phyloP scores from a whole-genome alignment of 92 coral and sea anemone species.

The Montipora capitata region DNA sequence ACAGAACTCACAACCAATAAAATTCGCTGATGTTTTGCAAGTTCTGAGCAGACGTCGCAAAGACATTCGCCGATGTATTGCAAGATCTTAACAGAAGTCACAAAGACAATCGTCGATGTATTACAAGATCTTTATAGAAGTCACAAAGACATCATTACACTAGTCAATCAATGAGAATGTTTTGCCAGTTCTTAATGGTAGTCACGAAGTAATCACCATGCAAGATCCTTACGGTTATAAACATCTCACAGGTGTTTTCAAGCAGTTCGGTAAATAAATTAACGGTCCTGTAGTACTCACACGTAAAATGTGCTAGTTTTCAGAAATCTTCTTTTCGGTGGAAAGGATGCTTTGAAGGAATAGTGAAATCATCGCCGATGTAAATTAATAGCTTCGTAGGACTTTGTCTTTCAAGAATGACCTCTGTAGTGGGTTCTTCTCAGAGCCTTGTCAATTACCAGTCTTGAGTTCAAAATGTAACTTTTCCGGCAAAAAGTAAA shows the following conservation, averaged over 20 bases:
- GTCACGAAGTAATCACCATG: background rate
- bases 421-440: slow-evolving; percentile 21
- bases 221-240: background rate
- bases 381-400: too few relatives aligned
- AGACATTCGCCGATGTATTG: background rate
- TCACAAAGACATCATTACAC: slow-evolving; percentile 20
- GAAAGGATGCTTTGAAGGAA: too few relatives aligned
- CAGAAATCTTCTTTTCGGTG: too few relatives aligned
- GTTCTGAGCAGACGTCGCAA: too few relatives aligned
- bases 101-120: slow-evolving; percentile 8
- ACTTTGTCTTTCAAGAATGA: too few relatives aligned
- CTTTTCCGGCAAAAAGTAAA: background rate
- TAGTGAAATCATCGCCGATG: too few relatives aligned
- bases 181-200: background rate
- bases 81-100: slow-evolving; percentile 7
- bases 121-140: slow-evolving; percentile 22
- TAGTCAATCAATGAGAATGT: background rate
- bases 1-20: background rate
- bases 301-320: background rate
- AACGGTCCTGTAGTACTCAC: slow-evolving; percentile 15
- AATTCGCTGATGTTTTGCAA: background rate
- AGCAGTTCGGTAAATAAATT: background rate
- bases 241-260: background rate
- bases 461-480: background rate
- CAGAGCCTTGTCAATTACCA: slow-evolving; percentile 11